Percentiles rank a stretch among this genome's conserved stretches.
phyloP scores from a whole-genome alignment of 1,140 invertebrate species.

The Adoxophyes honmai region DNA sequence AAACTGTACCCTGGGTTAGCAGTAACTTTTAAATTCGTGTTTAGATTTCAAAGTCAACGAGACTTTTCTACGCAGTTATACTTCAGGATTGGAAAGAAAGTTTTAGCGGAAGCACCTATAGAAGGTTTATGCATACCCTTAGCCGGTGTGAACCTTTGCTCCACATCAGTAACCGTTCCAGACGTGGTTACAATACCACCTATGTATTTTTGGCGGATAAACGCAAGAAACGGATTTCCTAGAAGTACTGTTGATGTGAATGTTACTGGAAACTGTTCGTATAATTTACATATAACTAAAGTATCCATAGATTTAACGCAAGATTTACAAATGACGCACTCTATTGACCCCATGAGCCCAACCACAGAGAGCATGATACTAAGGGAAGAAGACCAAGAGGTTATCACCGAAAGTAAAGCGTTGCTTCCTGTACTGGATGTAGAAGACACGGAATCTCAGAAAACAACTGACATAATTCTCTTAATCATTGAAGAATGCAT shows the following conservation, averaged over 20 bases:
- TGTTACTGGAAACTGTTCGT: slow-evolving; percentile 32
- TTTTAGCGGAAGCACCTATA: slow-evolving; percentile 21
- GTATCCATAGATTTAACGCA: slow-evolving; percentile 25
- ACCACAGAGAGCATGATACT: slow-evolving; percentile 30
- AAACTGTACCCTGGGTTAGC: slow-evolving; percentile 50
- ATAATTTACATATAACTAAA: slow-evolving; percentile 50
- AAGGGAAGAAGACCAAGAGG: slow-evolving; percentile 27
- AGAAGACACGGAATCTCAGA: slow-evolving; percentile 15
- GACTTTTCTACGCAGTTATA: slow-evolving; percentile 30
- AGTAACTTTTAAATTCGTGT: slow-evolving; percentile 36
- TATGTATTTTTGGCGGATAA: slow-evolving; percentile 51
- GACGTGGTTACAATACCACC: slow-evolving; percentile 42
- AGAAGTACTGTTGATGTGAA: slow-evolving; percentile 30
- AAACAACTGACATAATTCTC: slow-evolving; percentile 16
- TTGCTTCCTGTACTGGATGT: slow-evolving; percentile 18
- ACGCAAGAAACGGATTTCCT: slow-evolving; percentile 33
- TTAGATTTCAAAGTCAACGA: slow-evolving; percentile 32
- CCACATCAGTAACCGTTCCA: slow-evolving; percentile 29
- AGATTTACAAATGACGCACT: slow-evolving; percentile 19
- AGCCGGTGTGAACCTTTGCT: slow-evolving; percentile 19
- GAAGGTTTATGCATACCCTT: slow-evolving; percentile 42
- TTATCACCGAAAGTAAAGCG: slow-evolving; percentile 24
- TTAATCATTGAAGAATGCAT: slow-evolving; percentile 37
- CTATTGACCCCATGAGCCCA: slow-evolving; percentile 24
- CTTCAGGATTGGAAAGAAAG: slow-evolving; percentile 47